Conservation (phyloP, 1,140 invertebrate genomes). For the Plodia interpunctella region DNA sequence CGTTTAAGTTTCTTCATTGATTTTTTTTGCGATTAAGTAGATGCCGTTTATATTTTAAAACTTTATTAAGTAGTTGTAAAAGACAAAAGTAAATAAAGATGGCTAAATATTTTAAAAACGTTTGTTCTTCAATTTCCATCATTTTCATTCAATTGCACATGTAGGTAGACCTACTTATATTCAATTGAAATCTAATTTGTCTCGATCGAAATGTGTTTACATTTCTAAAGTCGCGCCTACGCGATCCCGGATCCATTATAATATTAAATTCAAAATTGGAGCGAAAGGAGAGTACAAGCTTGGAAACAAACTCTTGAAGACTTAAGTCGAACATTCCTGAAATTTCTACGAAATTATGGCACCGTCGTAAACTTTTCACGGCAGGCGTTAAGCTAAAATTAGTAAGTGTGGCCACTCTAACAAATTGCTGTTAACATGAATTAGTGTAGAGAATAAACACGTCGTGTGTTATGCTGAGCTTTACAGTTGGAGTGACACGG, state of each 20-base stretch:
- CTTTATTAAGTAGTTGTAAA: no score
- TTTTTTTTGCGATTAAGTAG: no score
- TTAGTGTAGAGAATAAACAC: slow-evolving; percentile 50
- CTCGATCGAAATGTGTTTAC: neutral
- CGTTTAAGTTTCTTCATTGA: no score
- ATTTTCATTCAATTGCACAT: no score
- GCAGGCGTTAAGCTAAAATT: slow-evolving; percentile 64
- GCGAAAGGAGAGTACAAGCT: slow-evolving; percentile 41
- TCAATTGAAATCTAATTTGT: neutral
- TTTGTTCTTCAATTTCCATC: no score
- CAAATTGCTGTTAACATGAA: slow-evolving; percentile 58
- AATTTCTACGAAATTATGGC: slow-evolving; percentile 64
- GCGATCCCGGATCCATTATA: slow-evolving; percentile 13
- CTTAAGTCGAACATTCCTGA: slow-evolving; percentile 64
- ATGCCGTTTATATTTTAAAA: no score
- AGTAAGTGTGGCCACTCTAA: slow-evolving; percentile 53
- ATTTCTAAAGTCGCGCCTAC: neutral
- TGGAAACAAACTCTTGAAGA: slow-evolving; percentile 52
- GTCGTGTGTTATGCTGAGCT: slow-evolving; percentile 39
- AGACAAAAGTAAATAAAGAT: no score
- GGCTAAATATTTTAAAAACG: no score
- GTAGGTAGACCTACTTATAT: neutral
- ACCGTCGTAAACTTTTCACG: slow-evolving; percentile 63
- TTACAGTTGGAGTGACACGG: slow-evolving; percentile 37
- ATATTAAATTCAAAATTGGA: slow-evolving; percentile 46